Evolutionary conservation across 37 sponge, comb jelly and placozoan genomes (phyloP).

Genomic region (Halisarca cf. caerulea): DNA sequence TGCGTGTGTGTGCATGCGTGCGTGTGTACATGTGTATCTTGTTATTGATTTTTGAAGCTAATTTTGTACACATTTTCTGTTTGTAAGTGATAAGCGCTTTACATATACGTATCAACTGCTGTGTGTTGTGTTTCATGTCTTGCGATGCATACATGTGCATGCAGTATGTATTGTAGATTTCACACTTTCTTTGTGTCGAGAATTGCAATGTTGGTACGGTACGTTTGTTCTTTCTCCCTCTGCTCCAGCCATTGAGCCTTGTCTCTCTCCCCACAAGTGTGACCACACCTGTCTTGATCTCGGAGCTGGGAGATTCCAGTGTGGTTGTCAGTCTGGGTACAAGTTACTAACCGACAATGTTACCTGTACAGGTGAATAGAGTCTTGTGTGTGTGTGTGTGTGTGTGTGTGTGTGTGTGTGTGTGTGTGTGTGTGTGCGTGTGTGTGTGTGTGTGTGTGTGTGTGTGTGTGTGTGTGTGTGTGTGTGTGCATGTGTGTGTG

Average conservation of each 20-base stretch:
- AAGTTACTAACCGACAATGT: not conserved
- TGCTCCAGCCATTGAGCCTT: not conserved
- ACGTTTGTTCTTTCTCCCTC: not conserved
- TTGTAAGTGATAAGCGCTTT: too few relatives aligned
- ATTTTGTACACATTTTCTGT: too few relatives aligned
- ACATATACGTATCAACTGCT: too few relatives aligned
- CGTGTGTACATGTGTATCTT: too few relatives aligned
- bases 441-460: not conserved
- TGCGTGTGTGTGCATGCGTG: too few relatives aligned
- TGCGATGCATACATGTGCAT: too few relatives aligned
- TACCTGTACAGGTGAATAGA: not conserved
- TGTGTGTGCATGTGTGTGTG: conserved; percentile 4
- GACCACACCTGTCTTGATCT: conserved; percentile 11
- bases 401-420: conserved; percentile 10
- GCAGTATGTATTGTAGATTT: too few relatives aligned
- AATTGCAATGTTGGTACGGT: too few relatives aligned
- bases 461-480: conserved; percentile 14
- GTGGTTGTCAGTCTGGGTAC: conserved; percentile 12
- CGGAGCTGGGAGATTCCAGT: not conserved
- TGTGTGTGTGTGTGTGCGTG: not conserved
- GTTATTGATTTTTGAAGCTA: too few relatives aligned
- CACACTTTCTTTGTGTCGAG: too few relatives aligned
- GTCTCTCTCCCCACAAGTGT: not conserved
- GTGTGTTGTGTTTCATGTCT: too few relatives aligned
- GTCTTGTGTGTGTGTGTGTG: not conserved